phyloP scores from a whole-genome alignment of 2,113 vertebrate genomes.

The Planiliza haematocheilus region DNA sequence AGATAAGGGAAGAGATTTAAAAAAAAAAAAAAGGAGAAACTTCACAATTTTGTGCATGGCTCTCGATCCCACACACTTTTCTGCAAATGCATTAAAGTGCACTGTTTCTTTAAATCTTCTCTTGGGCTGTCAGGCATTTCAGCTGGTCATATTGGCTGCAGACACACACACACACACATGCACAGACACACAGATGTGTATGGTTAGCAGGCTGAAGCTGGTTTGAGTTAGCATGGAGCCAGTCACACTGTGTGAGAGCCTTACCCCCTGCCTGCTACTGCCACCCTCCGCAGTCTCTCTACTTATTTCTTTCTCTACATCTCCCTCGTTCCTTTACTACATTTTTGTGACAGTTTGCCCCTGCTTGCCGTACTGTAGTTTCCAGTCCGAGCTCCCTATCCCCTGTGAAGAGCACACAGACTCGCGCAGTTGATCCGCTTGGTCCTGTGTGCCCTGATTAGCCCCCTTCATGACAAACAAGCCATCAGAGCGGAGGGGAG shows the following conservation, averaged over 20 bases:
- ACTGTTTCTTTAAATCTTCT: conserved; percentile 74
- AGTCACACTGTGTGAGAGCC: conserved; percentile 81
- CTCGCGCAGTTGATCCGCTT: conserved; percentile 56
- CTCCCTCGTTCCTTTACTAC: conserved; percentile 43
- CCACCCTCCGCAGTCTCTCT: conserved; percentile 76
- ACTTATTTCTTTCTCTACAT: conserved; percentile 40
- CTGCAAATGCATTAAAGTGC: conserved; percentile 28
- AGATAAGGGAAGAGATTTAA: background rate
- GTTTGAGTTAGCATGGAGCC: conserved; percentile 84
- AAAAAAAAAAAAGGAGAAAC: background rate
- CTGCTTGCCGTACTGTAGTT: conserved; percentile 15
- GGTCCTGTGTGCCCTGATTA: conserved; percentile 76
- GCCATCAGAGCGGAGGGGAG: conserved; percentile 79
- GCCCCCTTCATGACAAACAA: conserved; percentile 80
- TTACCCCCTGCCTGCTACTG: conserved; percentile 79
- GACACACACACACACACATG: conserved; percentile 55
- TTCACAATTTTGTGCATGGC: background rate
- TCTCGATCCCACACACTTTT: conserved; percentile 5
- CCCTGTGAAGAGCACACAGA: background rate
- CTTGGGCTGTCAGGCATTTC: conserved; percentile 66
- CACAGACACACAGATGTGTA: conserved; percentile 74
- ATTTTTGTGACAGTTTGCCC: conserved; percentile 49
- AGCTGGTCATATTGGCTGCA: conserved; percentile 74
- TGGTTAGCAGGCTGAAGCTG: conserved; percentile 80
- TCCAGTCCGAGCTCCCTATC: conserved; percentile 22